These are phyloP conservation scores for Microcebus ravelobensis DNA, from an alignment of 2,113 vertebrate species.

Conservation along the genomic window DNA sequence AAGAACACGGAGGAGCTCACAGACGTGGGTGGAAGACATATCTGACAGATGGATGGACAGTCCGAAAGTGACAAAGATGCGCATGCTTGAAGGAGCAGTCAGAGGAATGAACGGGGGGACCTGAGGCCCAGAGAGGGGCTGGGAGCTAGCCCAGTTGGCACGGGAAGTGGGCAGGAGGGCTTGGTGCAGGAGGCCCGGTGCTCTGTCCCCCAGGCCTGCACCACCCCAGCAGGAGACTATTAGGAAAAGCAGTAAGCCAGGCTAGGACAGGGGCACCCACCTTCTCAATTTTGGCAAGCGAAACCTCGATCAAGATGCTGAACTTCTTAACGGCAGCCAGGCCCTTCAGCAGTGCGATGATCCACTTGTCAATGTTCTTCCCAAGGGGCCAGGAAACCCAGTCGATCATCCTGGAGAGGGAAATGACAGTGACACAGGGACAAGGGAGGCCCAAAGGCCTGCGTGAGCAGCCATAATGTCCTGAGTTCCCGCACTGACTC, in stretches of 20 bases:
- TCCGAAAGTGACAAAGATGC: neutral
- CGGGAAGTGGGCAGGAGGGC: neutral
- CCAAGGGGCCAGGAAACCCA: conserved; percentile 91
- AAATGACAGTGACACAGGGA: conserved; percentile 30
- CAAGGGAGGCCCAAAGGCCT: neutral
- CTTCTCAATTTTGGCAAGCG: conserved; percentile 90
- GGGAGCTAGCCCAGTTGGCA: neutral
- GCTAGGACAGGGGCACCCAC: conserved; percentile 79
- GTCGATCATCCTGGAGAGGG: conserved; percentile 87
- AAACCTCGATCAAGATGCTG: conserved; percentile 91
- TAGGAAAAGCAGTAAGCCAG: neutral
- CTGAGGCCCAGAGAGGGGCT: neutral
- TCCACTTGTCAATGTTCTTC: conserved; percentile 91
- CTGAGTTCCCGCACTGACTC: neutral
- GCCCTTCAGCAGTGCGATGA: conserved; percentile 88
- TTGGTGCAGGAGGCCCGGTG: neutral
- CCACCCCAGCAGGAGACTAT: neutral
- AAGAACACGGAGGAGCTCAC: neutral
- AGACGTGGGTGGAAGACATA: neutral
- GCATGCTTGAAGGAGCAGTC: neutral
- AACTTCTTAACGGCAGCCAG: conserved; percentile 90
- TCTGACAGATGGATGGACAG: neutral
- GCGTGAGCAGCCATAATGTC: neutral
- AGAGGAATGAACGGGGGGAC: neutral
- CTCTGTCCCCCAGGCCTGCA: neutral